phyloP scores from a whole-genome alignment of 2,113 vertebrate species.

The Zosterops hypoxanthus region DNA sequence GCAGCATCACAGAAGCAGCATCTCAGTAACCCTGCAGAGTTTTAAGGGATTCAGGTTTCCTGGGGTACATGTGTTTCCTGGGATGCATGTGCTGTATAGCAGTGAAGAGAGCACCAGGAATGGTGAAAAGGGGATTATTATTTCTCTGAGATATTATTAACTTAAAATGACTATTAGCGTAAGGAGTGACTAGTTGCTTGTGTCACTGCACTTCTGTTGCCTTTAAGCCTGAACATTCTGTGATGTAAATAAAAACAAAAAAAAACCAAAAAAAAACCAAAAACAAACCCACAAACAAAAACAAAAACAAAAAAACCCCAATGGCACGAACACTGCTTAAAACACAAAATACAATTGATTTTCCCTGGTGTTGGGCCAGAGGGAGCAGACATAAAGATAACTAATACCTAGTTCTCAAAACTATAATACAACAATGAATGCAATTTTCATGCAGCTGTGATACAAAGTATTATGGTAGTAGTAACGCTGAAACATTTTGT shows the following conservation, averaged over 20 bases:
- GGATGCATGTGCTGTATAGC: neutral
- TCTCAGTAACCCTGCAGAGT: neutral
- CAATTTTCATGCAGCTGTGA: slow-evolving; percentile 10
- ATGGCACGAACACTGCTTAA: neutral
- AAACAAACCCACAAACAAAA: neutral
- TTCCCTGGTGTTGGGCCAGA: slow-evolving; percentile 33
- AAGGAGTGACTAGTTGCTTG: neutral
- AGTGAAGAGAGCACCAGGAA: neutral
- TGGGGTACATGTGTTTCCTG: too few relatives aligned
- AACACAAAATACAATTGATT: slow-evolving; percentile 42
- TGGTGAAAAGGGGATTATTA: neutral
- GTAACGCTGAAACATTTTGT: neutral
- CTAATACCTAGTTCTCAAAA: slow-evolving; percentile 13
- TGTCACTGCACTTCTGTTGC: neutral
- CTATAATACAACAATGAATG: neutral
- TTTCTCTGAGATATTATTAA: neutral
- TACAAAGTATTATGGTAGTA: neutral
- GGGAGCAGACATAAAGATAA: slow-evolving; percentile 28
- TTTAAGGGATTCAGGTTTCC: neutral
- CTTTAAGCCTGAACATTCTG: neutral
- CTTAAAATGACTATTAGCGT: neutral
- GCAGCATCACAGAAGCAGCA: neutral
- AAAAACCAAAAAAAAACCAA: too few relatives aligned
- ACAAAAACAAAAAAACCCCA: neutral
- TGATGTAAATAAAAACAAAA: neutral